Evolutionary conservation across 2,797 vertebrate species (phyloP).

Genomic region (Lithobates sylvaticus): DNA sequence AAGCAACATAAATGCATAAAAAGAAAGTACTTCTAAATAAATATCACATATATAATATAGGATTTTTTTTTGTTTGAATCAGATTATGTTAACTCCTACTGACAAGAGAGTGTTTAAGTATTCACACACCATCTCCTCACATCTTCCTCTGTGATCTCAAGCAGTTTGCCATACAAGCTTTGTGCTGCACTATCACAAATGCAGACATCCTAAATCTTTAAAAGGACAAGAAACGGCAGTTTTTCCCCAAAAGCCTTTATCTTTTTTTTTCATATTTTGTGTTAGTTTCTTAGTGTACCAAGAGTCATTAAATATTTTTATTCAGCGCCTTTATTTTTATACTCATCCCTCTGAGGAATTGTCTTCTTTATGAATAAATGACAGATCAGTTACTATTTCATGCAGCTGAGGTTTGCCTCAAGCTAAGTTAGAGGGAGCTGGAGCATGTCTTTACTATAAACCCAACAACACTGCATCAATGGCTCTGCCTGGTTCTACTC

Average conservation of each 20-base stretch:
- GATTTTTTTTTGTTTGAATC: not conserved
- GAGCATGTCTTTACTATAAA: not conserved
- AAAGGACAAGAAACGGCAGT: not conserved
- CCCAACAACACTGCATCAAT: not conserved
- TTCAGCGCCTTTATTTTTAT: not conserved
- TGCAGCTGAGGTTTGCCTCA: not conserved
- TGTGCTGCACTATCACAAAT: not conserved
- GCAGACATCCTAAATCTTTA: not conserved
- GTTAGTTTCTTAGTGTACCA: not conserved
- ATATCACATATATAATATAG: no score
- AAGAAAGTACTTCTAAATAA: no score
- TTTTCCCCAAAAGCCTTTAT: not conserved
- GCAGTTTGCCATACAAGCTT: not conserved
- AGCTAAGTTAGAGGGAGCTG: not conserved
- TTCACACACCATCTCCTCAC: not conserved
- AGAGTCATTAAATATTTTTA: slow-evolving; percentile 11
- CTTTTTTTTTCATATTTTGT: not conserved
- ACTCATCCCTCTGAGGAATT: not conserved
- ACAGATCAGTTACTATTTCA: slow-evolving; percentile 26
- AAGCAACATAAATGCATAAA: no score
- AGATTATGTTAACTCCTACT: not conserved
- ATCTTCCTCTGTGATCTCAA: not conserved
- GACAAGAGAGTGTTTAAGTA: not conserved
- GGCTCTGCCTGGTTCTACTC: not conserved
- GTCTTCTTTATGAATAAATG: slow-evolving; percentile 37